These are phyloP conservation scores for Pristionchus arcanus DNA, from an alignment of 2,888 invertebrate species.

Conservation along the genomic window DNA sequence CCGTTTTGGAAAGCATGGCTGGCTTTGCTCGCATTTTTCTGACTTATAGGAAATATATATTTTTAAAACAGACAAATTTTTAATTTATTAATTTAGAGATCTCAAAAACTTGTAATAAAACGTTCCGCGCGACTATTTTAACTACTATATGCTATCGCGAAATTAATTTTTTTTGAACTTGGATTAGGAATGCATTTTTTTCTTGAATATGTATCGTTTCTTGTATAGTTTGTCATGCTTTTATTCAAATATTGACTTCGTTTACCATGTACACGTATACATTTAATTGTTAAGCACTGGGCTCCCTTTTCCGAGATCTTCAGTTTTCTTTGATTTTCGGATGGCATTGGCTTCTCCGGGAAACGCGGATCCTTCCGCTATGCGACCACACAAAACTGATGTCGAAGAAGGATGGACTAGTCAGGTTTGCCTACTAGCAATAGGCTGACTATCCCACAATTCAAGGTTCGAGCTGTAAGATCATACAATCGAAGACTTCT, in stretches of 20 bases:
- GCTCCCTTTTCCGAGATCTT: neutral
- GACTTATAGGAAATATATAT: neutral
- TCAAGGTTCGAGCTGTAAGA: conserved; percentile 59
- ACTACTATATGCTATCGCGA: too few relatives aligned
- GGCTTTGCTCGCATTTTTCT: neutral
- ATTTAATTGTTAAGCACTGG: neutral
- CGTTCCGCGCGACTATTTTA: conserved; percentile 19
- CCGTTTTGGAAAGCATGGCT: neutral
- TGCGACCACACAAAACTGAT: conserved; percentile 40
- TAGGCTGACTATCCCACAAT: neutral
- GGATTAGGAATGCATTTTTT: neutral
- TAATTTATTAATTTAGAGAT: neutral
- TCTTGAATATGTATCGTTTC: neutral
- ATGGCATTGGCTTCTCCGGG: neutral
- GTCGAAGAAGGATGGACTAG: conserved; percentile 46
- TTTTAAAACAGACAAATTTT: neutral
- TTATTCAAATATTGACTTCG: neutral
- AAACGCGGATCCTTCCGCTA: neutral
- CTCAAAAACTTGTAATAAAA: conserved; percentile 10
- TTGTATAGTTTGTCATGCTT: neutral
- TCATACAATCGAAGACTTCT: conserved; percentile 68
- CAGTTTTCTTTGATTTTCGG: neutral
- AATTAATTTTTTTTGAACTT: too few relatives aligned
- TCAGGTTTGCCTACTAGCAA: neutral
- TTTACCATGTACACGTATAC: neutral